Conservation (phyloP, 2,113 vertebrate genomes). For the Spea multiplicata region DNA sequence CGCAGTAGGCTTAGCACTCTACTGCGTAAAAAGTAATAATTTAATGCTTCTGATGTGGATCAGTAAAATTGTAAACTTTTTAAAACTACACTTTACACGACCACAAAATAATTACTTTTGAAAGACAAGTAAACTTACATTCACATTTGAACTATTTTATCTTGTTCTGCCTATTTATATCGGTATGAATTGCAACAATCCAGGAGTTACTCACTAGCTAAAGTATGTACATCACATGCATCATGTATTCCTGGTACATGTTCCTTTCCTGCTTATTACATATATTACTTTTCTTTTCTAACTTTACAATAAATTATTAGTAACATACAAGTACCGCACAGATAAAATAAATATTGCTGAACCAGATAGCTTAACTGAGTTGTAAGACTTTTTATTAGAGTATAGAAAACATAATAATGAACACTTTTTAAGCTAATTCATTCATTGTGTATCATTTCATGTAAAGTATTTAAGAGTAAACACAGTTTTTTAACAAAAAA, state of each 20-base stretch:
- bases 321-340: background rate
- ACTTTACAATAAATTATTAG: background rate
- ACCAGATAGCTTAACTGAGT: background rate
- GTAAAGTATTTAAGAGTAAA: too few relatives aligned
- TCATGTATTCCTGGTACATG: background rate
- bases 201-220: background rate
- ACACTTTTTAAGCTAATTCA: background rate
- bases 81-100: background rate
- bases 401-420: background rate
- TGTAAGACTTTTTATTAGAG: background rate
- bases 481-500: too few relatives aligned
- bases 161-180: background rate
- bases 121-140: background rate
- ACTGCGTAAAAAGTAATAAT: background rate
- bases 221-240: background rate
- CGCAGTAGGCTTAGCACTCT: background rate
- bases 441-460: too few relatives aligned
- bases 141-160: background rate
- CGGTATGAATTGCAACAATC: background rate
- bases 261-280: background rate
- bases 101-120: background rate
- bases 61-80: background rate
- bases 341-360: background rate
- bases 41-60: background rate
- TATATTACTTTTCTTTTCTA: background rate